Evolutionary conservation across 2,113 vertebrate species (phyloP).

Genomic region (Ictalurus furcatus): DNA sequence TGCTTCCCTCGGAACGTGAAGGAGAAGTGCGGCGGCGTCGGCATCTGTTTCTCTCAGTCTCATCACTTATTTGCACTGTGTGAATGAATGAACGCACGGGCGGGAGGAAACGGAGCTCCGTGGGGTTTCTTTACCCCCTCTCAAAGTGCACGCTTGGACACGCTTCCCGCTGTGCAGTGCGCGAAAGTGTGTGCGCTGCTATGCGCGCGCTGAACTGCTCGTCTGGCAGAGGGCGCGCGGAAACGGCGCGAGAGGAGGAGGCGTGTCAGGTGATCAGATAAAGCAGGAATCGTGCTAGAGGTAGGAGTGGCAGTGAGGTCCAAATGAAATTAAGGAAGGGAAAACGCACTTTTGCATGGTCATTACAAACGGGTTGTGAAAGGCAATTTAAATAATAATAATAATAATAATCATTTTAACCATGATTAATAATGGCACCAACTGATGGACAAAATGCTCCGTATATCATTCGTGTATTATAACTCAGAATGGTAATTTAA

Average conservation of each 20-base stretch:
- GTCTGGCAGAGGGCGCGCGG: constrained; percentile 46
- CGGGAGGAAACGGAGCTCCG: constrained; percentile 44
- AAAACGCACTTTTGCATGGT: not conserved
- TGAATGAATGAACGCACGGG: constrained; percentile 56
- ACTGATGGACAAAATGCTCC: not conserved
- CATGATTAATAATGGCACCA: not conserved
- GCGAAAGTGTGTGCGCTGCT: constrained; percentile 43
- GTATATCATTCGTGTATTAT: not conserved
- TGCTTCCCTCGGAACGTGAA: constrained; percentile 45
- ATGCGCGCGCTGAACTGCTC: constrained; percentile 48
- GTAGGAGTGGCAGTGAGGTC: not conserved
- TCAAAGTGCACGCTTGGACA: constrained; percentile 54
- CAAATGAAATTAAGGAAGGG: not conserved
- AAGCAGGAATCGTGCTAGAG: not conserved
- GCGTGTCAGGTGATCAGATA: constrained; percentile 67
- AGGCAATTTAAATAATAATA: not conserved
- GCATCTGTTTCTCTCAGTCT: constrained; percentile 62
- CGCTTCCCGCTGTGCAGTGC: constrained; percentile 37
- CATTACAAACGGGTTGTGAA: not conserved
- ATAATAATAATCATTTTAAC: not conserved
- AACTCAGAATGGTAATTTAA: not conserved
- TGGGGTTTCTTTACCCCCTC: constrained; percentile 16
- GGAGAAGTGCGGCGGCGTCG: constrained; percentile 54
- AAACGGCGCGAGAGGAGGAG: constrained; percentile 61
- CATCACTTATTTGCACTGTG: constrained; percentile 74